Evolutionary conservation across 1,140 invertebrate genomes (phyloP).

Genomic region (Archivesica marissinica): DNA sequence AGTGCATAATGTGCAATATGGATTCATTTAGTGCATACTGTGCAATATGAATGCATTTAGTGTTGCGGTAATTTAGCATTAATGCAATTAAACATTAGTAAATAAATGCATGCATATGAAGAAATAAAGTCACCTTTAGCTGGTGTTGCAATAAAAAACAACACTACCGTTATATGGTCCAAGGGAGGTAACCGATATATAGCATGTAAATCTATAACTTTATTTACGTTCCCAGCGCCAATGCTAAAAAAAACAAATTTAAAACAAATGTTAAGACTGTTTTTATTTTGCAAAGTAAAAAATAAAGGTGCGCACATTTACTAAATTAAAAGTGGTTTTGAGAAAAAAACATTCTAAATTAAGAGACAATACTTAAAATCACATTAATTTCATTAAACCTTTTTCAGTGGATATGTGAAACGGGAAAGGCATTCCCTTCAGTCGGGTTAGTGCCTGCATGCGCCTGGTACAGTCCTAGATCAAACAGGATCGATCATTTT

Average conservation of each 20-base stretch:
- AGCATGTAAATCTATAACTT: background rate
- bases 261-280: too few species aligned
- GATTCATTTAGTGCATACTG: too few species aligned
- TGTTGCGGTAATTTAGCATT: too few species aligned
- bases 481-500: constrained; percentile 33
- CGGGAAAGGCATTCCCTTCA: background rate
- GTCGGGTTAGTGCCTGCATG: background rate
- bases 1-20: too few species aligned
- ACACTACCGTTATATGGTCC: background rate
- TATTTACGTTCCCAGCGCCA: too few species aligned
- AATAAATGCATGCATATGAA: too few species aligned
- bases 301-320: background rate
- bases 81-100: too few species aligned
- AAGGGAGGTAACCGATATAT: constrained; percentile 9
- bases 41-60: too few species aligned
- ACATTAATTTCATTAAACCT: background rate
- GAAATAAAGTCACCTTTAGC: background rate
- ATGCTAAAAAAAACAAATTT: too few species aligned
- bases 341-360: background rate
- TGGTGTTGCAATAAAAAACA: background rate
- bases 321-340: background rate
- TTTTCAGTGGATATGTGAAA: background rate
- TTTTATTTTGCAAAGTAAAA: background rate
- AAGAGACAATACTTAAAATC: background rate
- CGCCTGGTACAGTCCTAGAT: constrained; percentile 17